Conservation (phyloP, 2,888 invertebrate genomes). For the Plagodis dolabraria region DNA sequence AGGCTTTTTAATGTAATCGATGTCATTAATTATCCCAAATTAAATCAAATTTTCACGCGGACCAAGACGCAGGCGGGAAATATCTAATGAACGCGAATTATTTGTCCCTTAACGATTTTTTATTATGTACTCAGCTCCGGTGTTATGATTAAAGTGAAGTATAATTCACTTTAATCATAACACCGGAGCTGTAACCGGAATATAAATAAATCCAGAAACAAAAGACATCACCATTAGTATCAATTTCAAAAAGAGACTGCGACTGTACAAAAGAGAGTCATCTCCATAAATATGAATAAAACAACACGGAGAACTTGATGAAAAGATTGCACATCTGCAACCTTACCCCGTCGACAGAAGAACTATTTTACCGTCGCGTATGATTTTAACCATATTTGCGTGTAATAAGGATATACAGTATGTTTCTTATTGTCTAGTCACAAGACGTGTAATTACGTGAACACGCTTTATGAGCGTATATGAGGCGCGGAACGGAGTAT, state of each 20-base stretch:
- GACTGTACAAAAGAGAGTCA: conserved; percentile 8
- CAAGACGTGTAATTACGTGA: conserved; percentile 21
- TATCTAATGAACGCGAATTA: no score
- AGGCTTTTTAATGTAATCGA: no score
- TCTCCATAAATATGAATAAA: conserved; percentile 25
- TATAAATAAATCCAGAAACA: background rate
- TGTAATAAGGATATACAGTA: conserved; percentile 21
- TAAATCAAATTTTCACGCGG: no score
- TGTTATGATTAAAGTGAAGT: no score
- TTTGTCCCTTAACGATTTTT: no score
- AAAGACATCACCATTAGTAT: conserved; percentile 9
- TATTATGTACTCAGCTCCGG: no score
- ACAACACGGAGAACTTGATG: conserved; percentile 15
- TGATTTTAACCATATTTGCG: conserved; percentile 14
- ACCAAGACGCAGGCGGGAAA: no score
- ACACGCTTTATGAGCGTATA: conserved; percentile 7
- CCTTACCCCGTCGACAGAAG: conserved; percentile 12
- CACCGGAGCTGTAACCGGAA: no score
- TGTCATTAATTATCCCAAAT: no score
- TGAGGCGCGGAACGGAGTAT: conserved; percentile 17
- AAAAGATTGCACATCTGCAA: conserved; percentile 13
- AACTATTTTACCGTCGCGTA: conserved; percentile 1
- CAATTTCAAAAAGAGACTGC: conserved; percentile 3
- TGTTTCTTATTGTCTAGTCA: conserved; percentile 22
- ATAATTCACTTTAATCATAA: no score